These are phyloP conservation scores for Stegana nigrithorax DNA, from an alignment of 2,888 invertebrate genomes.

Conservation along the genomic window DNA sequence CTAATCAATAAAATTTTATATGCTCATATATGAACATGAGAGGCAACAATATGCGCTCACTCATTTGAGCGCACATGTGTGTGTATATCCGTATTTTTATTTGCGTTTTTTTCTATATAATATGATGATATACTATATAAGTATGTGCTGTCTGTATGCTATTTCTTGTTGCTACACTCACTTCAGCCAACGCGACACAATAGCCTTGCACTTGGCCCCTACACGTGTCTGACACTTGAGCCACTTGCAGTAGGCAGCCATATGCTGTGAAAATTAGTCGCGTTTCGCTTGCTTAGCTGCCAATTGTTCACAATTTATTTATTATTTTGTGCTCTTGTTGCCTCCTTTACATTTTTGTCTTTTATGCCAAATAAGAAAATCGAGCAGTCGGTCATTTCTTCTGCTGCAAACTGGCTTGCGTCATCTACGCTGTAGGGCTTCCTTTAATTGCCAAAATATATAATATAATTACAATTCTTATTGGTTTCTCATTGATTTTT, in stretches of 20 bases:
- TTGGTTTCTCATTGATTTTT: too few relatives aligned
- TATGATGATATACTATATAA: too few relatives aligned
- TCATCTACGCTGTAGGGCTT: background rate
- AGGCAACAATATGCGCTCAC: background rate
- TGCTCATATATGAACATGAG: background rate
- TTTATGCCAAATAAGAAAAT: too few relatives aligned
- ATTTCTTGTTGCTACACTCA: background rate
- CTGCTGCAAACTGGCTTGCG: too few relatives aligned
- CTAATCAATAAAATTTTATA: conserved; percentile 5
- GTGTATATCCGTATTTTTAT: background rate
- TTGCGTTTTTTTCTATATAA: background rate
- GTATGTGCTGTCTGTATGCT: background rate
- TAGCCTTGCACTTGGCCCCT: conserved; percentile 11
- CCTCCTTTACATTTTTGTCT: too few relatives aligned
- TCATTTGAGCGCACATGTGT: background rate
- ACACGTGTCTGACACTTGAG: background rate
- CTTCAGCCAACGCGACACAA: background rate
- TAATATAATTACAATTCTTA: too few relatives aligned
- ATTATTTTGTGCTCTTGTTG: background rate
- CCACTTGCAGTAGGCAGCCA: too few relatives aligned
- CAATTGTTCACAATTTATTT: background rate
- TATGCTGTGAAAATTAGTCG: too few relatives aligned
- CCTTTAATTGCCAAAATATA: background rate
- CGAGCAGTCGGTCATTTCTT: conserved; percentile 33
- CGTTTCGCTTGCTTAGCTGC: background rate